Base-by-base conservation (phyloP, 2,888 invertebrate species). In the Steromphala cineraria region DNA sequence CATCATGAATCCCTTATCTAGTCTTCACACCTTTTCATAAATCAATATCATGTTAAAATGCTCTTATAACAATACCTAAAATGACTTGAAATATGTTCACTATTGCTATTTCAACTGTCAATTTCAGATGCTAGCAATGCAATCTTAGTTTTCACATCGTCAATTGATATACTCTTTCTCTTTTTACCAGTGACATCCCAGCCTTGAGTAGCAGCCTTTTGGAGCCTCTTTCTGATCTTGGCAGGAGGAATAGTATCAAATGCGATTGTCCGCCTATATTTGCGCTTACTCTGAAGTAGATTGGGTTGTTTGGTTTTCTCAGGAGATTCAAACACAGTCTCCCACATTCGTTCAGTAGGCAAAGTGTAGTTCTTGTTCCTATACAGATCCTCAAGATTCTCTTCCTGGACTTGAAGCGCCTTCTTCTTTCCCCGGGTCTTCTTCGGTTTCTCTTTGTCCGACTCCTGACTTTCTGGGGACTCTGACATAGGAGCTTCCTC, bases 261-360 rank as follows among this genome's bases (percentile, higher is more conserved):
- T 5, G 83, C 79, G 17, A 89, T 80, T 40, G 78, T 80, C 53
- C 89, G 78, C 31, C 85, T 85, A 21, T 83, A 81, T 71, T 84
- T 81, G 74, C 85, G 84, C 71, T 87, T 88, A 28, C 88, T 84
- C 36, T 76, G 77, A 3, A 83, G 5, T 8, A 84, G 82, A 2
- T 80, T 80, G 0, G 67, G 40, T 19, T 75, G 55, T 75, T 83
- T 86, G 5, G 67, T 40, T 15, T 75, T 78, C 10, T 53, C 31
- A 19, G 90, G 89, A 24, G 77, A 82, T 81, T 90, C 90, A 79
- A 84, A 88, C 19, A 90, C 88, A n/a, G 88, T 89, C 81, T 89
- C 89, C 89, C 89, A 90, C 10, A 83, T 84, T 28, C 84, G 86
- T 10, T 85, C 85, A n/a, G 84, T 81, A 1, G 89, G 90, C 80